phyloP scores from a whole-genome alignment of 2,888 invertebrate species.

The Coleophora deauratella region DNA sequence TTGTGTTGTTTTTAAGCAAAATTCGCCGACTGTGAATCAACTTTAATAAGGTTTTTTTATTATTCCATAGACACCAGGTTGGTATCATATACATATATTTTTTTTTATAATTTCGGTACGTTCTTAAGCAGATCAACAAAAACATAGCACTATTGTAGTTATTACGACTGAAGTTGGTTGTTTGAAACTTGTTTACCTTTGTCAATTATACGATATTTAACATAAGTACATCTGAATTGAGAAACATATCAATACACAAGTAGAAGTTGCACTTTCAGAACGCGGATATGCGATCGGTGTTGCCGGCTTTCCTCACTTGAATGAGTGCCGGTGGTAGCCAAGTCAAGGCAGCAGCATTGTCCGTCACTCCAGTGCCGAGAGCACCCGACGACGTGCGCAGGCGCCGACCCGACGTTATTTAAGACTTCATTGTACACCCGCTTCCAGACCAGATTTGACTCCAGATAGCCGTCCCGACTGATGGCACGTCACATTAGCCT shows the following conservation, averaged over 20 bases:
- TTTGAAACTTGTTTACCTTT: too few species aligned
- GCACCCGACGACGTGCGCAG: constrained; percentile 60
- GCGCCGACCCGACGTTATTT: constrained; percentile 45
- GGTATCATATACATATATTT: too few species aligned
- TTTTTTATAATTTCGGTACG: too few species aligned
- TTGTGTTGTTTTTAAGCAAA: too few species aligned
- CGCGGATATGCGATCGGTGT: constrained; percentile 40
- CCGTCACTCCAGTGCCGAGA: constrained; percentile 41
- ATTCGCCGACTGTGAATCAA: too few species aligned
- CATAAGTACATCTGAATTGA: constrained; percentile 2
- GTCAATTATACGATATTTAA: too few species aligned
- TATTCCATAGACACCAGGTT: too few species aligned
- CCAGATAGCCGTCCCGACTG: constrained; percentile 45
- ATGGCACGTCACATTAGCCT: constrained; percentile 56
- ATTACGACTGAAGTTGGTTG: too few species aligned
- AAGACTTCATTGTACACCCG: constrained; percentile 62
- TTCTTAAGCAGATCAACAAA: too few species aligned
- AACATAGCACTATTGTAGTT: too few species aligned
- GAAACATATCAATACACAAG: constrained; percentile 10
- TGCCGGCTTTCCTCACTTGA: constrained; percentile 1
- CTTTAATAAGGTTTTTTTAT: too few species aligned
- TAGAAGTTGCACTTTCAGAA: neutral
- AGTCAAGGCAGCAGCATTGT: constrained; percentile 60
- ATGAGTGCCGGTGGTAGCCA: constrained; percentile 29
- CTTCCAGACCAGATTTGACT: constrained; percentile 55